A percentile compares a stretch with the other conserved stretches of the same genome.
These are phyloP conservation scores for Centropyge bicolor DNA, from an alignment of 2,797 vertebrate genomes.

Conservation along the genomic window DNA sequence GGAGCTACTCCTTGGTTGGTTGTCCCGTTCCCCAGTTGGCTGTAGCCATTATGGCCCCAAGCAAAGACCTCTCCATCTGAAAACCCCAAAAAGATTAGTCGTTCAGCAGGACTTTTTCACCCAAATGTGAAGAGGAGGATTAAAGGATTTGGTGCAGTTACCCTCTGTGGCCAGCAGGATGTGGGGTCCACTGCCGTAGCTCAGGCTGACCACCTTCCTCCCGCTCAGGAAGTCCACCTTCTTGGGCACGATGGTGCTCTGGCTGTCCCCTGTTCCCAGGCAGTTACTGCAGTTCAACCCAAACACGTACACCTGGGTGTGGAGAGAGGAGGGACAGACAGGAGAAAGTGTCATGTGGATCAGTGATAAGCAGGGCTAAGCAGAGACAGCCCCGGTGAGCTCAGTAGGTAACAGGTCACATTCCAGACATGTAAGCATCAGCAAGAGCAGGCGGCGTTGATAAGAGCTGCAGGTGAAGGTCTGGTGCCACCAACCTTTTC, in stretches of 20 bases:
- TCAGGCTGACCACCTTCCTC: conserved; percentile 93
- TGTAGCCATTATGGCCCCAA: conserved; percentile 98
- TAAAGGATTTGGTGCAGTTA: conserved; percentile 69
- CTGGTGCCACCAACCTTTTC: neutral
- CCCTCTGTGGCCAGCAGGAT: conserved; percentile 94
- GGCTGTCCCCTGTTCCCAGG: conserved; percentile 95
- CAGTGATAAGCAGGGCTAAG: conserved; percentile 41
- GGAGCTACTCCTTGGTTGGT: conserved; percentile 94
- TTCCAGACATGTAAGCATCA: conserved; percentile 33
- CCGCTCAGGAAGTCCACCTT: conserved; percentile 94
- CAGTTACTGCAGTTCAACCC: conserved; percentile 97
- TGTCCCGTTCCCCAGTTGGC: conserved; percentile 96
- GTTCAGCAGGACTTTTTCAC: conserved; percentile 24
- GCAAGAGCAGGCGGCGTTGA: neutral
- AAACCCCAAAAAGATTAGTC: conserved; percentile 55
- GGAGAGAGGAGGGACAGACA: neutral
- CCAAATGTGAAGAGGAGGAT: conserved; percentile 18
- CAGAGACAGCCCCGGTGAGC: conserved; percentile 6
- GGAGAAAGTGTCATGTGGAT: conserved; percentile 8
- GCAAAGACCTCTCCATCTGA: conserved; percentile 95
- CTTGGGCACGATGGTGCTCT: conserved; percentile 93
- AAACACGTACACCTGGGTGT: conserved; percentile 91
- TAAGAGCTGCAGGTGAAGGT: conserved; percentile 1
- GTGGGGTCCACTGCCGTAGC: conserved; percentile 96
- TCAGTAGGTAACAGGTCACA: conserved; percentile 34